Conservation (phyloP, 2,113 vertebrate species). For the Ornithorhynchus anatinus region DNA sequence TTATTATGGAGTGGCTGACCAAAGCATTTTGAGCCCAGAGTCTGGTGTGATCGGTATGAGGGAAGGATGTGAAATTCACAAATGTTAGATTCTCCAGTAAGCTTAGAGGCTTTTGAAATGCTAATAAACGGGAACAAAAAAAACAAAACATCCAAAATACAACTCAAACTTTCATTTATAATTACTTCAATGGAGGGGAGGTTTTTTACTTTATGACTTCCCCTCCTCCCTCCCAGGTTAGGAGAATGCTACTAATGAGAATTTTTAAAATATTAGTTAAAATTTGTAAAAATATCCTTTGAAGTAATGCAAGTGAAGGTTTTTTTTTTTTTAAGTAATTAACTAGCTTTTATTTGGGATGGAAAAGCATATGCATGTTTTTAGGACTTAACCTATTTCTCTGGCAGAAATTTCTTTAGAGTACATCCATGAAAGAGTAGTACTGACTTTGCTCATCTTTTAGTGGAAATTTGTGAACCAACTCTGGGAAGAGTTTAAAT, state of each 20-base stretch:
- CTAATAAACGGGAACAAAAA: no score
- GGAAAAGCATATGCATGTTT: rapidly evolving
- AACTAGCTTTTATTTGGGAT: background rate
- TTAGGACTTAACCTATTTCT: background rate
- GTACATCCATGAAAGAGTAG: background rate
- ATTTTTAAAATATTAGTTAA: slow-evolving; percentile 17
- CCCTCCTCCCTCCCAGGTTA: background rate
- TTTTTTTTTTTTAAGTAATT: background rate
- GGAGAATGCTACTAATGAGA: slow-evolving; percentile 18
- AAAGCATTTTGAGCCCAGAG: no score
- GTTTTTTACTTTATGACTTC: background rate
- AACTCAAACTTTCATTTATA: background rate
- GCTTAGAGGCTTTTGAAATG: no score
- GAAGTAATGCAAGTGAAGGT: background rate
- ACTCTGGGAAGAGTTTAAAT: no score
- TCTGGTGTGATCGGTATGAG: no score
- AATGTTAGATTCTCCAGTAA: no score
- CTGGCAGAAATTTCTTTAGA: background rate
- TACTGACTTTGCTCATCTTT: no score
- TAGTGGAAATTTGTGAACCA: no score
- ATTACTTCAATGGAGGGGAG: slow-evolving; percentile 15
- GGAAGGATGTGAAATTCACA: no score
- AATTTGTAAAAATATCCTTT: slow-evolving; percentile 27
- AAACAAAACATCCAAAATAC: background rate
- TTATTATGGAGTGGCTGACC: no score